A percentile compares a stretch with the other conserved stretches of the same genome.
Conservation (phyloP, 2,113 vertebrate genomes). For the Zosterops borbonicus region DNA sequence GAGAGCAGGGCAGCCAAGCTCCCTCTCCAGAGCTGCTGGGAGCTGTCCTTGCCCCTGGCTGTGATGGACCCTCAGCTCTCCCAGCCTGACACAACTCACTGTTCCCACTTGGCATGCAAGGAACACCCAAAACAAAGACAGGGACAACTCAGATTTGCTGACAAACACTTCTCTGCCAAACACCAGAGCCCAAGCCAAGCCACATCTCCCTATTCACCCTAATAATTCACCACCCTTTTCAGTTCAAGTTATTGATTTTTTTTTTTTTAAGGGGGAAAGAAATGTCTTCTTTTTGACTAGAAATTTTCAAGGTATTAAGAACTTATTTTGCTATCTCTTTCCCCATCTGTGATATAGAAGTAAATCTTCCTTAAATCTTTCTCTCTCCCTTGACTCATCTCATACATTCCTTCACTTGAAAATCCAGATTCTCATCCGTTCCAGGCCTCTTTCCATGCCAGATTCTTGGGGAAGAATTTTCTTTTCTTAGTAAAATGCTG, state of each 20-base stretch:
- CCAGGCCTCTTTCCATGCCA: constrained; percentile 23
- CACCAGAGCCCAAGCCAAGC: background rate
- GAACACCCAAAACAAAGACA: background rate
- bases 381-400: constrained; percentile 33
- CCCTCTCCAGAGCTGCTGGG: rapidly evolving
- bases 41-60: background rate
- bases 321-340: background rate
- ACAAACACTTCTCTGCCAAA: background rate
- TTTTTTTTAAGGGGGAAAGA: background rate
- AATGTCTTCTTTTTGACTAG: background rate
- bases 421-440: constrained; percentile 28
- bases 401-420: constrained; percentile 1
- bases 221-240: background rate
- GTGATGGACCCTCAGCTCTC: background rate
- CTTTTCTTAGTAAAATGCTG: background rate
- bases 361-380: constrained; percentile 43
- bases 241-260: background rate
- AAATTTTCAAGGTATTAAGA: background rate
- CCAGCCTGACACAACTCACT: background rate
- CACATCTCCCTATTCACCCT: background rate
- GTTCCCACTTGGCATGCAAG: background rate
- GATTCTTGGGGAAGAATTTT: background rate
- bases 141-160: background rate
- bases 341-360: background rate
- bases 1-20: background rate